phyloP scores from a whole-genome alignment of 2,113 vertebrate species.

The Anguilla japonica region DNA sequence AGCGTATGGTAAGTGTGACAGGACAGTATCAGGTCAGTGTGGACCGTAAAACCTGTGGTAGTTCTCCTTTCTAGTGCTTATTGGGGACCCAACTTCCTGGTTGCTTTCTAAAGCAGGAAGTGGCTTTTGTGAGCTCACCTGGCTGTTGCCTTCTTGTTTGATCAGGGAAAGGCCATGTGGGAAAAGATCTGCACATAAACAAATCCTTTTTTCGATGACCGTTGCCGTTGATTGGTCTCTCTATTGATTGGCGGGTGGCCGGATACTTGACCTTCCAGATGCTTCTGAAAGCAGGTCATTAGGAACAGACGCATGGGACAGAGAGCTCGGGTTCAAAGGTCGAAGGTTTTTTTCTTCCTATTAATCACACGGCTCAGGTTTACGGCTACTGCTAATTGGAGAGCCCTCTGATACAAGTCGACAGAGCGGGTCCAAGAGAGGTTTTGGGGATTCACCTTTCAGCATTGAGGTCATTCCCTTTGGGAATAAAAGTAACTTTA shows the following conservation, averaged over 20 bases:
- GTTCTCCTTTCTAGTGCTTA: no score
- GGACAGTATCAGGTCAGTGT: no score
- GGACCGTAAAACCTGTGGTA: no score
- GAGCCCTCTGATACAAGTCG: neutral
- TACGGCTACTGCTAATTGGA: conserved; percentile 16
- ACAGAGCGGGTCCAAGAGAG: no score
- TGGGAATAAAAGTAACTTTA: neutral
- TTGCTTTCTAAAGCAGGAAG: neutral
- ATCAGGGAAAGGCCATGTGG: conserved; percentile 26
- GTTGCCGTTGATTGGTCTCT: conserved; percentile 64
- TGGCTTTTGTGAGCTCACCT: neutral
- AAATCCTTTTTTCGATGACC: conserved; percentile 51
- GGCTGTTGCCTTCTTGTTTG: neutral
- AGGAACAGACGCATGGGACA: conserved; percentile 54
- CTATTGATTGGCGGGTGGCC: conserved; percentile 70
- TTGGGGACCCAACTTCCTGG: no score
- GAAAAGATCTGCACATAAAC: conserved; percentile 34
- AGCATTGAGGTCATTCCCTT: neutral
- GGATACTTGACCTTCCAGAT: conserved; percentile 55
- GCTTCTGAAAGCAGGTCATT: conserved; percentile 46
- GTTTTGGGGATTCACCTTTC: neutral
- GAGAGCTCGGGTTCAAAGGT: conserved; percentile 57
- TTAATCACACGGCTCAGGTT: conserved; percentile 31
- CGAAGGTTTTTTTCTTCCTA: conserved; percentile 31
- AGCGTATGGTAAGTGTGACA: no score